These are phyloP conservation scores for Periphyllus acericola DNA, from an alignment of 2,888 invertebrate genomes.

Conservation along the genomic window DNA sequence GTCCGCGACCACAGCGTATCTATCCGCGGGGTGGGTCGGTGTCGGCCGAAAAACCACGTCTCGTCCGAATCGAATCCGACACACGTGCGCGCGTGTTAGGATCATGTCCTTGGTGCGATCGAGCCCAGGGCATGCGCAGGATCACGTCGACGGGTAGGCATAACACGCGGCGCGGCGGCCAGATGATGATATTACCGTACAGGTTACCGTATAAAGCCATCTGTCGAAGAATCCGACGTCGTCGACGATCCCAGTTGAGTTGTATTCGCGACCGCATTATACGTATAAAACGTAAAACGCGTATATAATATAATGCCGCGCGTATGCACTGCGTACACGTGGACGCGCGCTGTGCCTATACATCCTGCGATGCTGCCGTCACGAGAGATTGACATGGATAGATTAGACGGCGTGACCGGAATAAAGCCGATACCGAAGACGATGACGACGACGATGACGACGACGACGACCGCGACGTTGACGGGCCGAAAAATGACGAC, in stretches of 20 bases:
- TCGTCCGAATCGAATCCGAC: background rate
- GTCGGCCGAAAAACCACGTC: background rate
- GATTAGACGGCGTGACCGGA: constrained; percentile 58
- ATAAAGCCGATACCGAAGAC: constrained; percentile 26
- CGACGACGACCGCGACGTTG: background rate
- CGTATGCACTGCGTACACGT: background rate
- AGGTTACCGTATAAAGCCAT: constrained; percentile 58
- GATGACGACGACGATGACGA: background rate
- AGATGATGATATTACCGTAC: constrained; percentile 31
- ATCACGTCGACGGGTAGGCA: background rate
- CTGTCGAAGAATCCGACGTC: constrained; percentile 1
- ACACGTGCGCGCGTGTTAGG: background rate
- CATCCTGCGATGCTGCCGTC: background rate
- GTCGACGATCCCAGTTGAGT: constrained; percentile 19
- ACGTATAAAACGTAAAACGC: background rate
- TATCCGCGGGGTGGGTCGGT: background rate
- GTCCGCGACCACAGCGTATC: background rate
- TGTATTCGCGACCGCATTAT: constrained; percentile 9
- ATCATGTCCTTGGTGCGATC: background rate
- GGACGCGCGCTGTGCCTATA: no score
- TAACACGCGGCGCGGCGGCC: background rate
- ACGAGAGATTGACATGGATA: constrained; percentile 52
- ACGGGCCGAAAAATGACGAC: constrained; percentile 23
- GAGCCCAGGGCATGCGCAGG: background rate
- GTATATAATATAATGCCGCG: background rate